phyloP scores from a whole-genome alignment of 2,888 invertebrate species.

The Hedychridium roseum region DNA sequence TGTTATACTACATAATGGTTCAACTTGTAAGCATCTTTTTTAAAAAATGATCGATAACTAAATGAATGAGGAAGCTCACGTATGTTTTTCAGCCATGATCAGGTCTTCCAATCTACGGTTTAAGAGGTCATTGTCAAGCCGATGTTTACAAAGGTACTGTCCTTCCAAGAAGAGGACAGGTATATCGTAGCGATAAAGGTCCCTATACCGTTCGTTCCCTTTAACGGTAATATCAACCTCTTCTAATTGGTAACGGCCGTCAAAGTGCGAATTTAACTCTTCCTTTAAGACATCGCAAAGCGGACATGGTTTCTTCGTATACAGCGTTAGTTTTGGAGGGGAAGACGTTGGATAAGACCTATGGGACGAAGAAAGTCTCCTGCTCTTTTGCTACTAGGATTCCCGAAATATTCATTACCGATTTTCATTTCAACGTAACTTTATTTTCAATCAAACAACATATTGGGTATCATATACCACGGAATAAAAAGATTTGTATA shows the following conservation, averaged over 20 bases:
- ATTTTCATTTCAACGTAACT: not conserved
- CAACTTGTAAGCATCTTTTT: too few relatives aligned
- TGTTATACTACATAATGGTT: too few relatives aligned
- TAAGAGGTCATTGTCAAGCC: conserved; percentile 70
- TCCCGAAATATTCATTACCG: not conserved
- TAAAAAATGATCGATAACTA: too few relatives aligned
- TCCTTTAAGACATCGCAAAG: conserved; percentile 82
- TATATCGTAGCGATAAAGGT: conserved; percentile 83
- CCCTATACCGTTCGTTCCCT: conserved; percentile 77
- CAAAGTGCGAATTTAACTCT: conserved; percentile 69
- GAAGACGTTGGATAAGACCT: conserved; percentile 50
- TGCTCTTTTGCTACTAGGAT: not conserved
- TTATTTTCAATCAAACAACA: not conserved
- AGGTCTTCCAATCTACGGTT: conserved; percentile 65
- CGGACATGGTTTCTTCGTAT: conserved; percentile 82
- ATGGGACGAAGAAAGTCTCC: conserved; percentile 26
- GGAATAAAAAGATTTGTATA: not conserved
- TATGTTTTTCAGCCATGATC: too few relatives aligned
- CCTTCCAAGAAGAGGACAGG: conserved; percentile 89
- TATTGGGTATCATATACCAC: conserved; percentile 4
- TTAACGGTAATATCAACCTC: conserved; percentile 80
- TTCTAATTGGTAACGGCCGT: conserved; percentile 71
- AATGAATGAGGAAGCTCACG: too few relatives aligned
- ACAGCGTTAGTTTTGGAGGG: conserved; percentile 76
- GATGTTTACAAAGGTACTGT: conserved; percentile 81